Conservation (phyloP, 1,140 invertebrate genomes). For the Notospermus geniculatus region DNA sequence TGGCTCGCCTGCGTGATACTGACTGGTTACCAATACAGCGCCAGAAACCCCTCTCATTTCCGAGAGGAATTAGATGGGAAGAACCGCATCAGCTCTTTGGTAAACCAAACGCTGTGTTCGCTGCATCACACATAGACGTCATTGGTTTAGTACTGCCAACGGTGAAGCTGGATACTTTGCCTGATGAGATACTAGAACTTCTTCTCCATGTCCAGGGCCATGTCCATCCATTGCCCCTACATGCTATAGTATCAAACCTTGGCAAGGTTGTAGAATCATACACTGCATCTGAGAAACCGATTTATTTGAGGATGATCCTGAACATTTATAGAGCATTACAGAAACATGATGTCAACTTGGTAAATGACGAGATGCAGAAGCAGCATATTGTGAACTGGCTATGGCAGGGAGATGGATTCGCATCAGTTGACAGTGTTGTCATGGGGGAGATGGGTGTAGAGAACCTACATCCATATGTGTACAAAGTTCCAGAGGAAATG, state of each 20-base stretch:
- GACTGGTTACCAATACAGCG: too few relatives aligned
- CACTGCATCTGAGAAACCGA: background rate
- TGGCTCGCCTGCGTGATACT: too few relatives aligned
- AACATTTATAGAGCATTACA: background rate
- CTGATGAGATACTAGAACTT: too few relatives aligned
- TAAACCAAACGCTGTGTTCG: too few relatives aligned
- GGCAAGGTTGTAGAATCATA: background rate
- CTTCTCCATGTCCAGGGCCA: too few relatives aligned
- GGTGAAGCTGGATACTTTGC: too few relatives aligned
- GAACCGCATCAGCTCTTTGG: too few relatives aligned
- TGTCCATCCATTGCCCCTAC: too few relatives aligned
- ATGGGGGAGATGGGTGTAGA: constrained; percentile 5
- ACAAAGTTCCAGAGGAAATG: constrained; percentile 18
- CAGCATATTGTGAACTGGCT: constrained; percentile 16
- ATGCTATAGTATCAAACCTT: background rate
- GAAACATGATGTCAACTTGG: background rate
- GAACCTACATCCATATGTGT: constrained; percentile 23
- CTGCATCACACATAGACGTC: too few relatives aligned
- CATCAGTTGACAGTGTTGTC: constrained; percentile 12
- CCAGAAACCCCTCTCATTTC: too few relatives aligned
- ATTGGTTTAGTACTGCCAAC: too few relatives aligned
- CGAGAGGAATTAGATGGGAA: too few relatives aligned
- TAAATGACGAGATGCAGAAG: background rate
- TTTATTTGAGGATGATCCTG: background rate
- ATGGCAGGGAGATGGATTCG: constrained; percentile 24